phyloP scores from a whole-genome alignment of 1,140 invertebrate genomes.

The Artemia franciscana region DNA sequence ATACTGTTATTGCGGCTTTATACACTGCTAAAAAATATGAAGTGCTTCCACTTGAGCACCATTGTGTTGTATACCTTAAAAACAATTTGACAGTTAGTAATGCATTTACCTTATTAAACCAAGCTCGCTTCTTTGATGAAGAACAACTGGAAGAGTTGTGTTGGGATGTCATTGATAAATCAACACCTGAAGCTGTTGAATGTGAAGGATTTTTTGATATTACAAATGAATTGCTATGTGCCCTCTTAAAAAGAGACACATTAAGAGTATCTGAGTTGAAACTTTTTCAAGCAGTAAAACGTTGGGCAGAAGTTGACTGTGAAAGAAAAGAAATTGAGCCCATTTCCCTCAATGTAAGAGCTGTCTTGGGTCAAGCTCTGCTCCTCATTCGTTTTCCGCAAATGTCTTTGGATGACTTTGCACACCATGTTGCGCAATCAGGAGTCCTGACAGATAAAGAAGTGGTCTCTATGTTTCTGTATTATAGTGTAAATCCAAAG shows the following conservation, averaged over 20 bases:
- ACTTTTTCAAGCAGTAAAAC: constrained; percentile 37
- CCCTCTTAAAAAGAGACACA: constrained; percentile 56
- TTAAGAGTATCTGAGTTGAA: constrained; percentile 54
- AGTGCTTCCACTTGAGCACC: constrained; percentile 51
- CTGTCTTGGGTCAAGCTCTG: constrained; percentile 38
- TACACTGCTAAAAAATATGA: constrained; percentile 74
- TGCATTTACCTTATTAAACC: constrained; percentile 57
- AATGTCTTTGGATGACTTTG: constrained; percentile 72
- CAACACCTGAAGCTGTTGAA: constrained; percentile 49
- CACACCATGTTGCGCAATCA: constrained; percentile 47
- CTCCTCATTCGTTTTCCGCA: constrained; percentile 55
- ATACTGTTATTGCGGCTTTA: constrained; percentile 64
- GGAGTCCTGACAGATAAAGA: constrained; percentile 49
- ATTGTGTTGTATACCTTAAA: constrained; percentile 63
- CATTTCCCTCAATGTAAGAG: constrained; percentile 30
- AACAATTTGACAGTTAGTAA: constrained; percentile 54
- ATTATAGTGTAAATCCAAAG: constrained; percentile 53
- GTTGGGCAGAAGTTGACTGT: constrained; percentile 63
- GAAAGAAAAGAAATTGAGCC: constrained; percentile 32
- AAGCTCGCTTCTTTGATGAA: constrained; percentile 56
- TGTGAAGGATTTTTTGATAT: constrained; percentile 73
- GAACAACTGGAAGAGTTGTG: constrained; percentile 49
- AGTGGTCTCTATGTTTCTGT: constrained; percentile 51
- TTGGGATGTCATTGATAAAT: constrained; percentile 63
- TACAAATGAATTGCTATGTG: constrained; percentile 53